Conservation (phyloP, 2,113 vertebrate species). For the Elephantulus edwardii region DNA sequence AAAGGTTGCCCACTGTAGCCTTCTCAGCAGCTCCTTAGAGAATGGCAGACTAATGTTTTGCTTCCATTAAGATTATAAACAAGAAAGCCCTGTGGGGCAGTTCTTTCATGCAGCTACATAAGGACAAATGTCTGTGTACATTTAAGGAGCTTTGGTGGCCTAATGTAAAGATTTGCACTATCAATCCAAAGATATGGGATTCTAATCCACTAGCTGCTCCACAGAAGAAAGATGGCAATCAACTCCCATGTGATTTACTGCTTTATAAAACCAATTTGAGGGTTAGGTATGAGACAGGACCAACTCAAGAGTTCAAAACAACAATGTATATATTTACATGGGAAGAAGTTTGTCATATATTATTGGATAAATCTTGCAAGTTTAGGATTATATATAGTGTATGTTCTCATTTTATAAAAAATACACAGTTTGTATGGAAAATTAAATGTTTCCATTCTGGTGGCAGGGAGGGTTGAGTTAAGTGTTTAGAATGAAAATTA, state of each 20-base stretch:
- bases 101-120: not conserved
- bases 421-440: not conserved
- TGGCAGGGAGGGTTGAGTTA: not conserved
- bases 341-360: not conserved
- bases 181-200: too few species aligned
- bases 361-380: not conserved
- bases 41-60: not conserved
- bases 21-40: not conserved
- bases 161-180: too few species aligned
- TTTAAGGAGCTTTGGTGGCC: too few species aligned
- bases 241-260: too few species aligned
- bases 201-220: too few species aligned
- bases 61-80: not conserved
- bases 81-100: not conserved
- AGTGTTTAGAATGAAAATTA: not conserved
- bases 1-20: not conserved
- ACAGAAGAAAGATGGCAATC: too few species aligned
- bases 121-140: too few species aligned
- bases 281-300: too few species aligned
- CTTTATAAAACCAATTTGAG: too few species aligned
- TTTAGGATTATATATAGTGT: not conserved
- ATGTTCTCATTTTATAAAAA: not conserved
- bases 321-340: not conserved
- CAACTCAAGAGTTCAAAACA: too few species aligned
- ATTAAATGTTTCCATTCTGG: not conserved